phyloP scores from a whole-genome alignment of 2,888 invertebrate genomes.

The Drosophila anomelani region DNA sequence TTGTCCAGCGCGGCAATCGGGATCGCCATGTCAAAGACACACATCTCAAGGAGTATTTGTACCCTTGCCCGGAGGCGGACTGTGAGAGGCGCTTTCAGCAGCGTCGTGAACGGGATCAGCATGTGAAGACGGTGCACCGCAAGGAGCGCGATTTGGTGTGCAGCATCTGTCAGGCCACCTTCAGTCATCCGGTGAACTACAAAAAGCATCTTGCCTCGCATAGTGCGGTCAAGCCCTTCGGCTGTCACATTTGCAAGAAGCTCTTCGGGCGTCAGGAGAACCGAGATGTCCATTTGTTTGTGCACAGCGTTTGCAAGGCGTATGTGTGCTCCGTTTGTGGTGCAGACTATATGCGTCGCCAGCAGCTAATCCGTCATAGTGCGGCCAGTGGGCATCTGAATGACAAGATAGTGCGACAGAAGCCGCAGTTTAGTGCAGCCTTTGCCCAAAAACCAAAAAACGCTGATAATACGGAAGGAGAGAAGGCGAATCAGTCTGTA shows the following conservation, averaged over 20 bases:
- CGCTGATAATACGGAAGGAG: fast-evolving
- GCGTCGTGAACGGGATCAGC: conserved; percentile 90
- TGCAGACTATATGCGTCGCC: conserved; percentile 93
- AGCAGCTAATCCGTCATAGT: conserved; percentile 87
- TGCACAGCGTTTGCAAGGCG: conserved; percentile 94
- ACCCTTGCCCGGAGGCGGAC: conserved; percentile 87
- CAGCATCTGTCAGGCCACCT: conserved; percentile 90
- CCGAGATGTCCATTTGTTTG: conserved; percentile 92
- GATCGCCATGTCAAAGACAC: conserved; percentile 92
- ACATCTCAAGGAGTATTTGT: conserved; percentile 88
- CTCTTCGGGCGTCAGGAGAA: conserved; percentile 94
- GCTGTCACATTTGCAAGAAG: conserved; percentile 93
- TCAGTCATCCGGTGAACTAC: conserved; percentile 93
- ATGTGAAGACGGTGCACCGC: conserved; percentile 92
- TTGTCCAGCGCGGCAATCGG: conserved; percentile 92
- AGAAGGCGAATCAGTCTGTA: not conserved
- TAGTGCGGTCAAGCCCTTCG: conserved; percentile 90
- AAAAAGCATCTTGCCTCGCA: conserved; percentile 91
- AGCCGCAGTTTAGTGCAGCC: conserved; percentile 87
- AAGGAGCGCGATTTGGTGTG: conserved; percentile 92
- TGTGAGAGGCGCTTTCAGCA: conserved; percentile 91
- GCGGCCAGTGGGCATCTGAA: conserved; percentile 89
- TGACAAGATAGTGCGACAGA: conserved; percentile 93
- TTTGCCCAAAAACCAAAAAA: not conserved
- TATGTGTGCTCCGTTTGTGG: conserved; percentile 93